Evolutionary conservation across 2,113 vertebrate species (phyloP).

Genomic region (Hemichromis elongatus): DNA sequence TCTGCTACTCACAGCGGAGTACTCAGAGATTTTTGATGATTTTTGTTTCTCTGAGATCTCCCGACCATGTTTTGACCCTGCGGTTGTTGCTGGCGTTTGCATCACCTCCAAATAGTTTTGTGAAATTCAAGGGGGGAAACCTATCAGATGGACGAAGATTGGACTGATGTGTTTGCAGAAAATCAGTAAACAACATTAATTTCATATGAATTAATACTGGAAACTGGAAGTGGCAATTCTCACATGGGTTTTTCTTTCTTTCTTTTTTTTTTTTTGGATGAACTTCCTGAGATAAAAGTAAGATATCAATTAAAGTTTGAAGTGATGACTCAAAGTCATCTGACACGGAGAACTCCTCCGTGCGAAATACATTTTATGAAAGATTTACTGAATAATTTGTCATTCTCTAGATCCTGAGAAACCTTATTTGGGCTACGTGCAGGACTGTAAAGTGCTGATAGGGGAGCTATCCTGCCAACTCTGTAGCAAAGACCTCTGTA

Average conservation of each 20-base stretch:
- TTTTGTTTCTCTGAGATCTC: conserved; percentile 65
- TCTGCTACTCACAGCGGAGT: conserved; percentile 40
- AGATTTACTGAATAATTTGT: conserved; percentile 23
- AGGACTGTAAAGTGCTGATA: conserved; percentile 1
- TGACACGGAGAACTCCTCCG: conserved; percentile 3
- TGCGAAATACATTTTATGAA: neutral
- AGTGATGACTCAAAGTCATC: conserved; percentile 38
- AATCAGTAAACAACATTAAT: conserved; percentile 72
- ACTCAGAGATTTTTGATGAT: conserved; percentile 60
- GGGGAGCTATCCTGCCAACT: neutral
- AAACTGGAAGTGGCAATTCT: conserved; percentile 55
- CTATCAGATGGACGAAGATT: conserved; percentile 61
- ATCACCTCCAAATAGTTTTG: conserved; percentile 68
- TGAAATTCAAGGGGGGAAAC: conserved; percentile 55
- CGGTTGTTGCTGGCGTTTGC: conserved; percentile 67
- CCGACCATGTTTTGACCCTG: conserved; percentile 57
- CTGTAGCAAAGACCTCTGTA: conserved; percentile 7
- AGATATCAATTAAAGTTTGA: conserved; percentile 38
- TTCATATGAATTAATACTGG: conserved; percentile 60
- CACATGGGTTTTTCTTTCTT: conserved; percentile 7
- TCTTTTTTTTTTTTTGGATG: neutral
- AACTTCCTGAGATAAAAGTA: conserved; percentile 33
- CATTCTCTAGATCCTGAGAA: conserved; percentile 17
- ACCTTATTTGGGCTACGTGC: neutral
- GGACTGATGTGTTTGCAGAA: conserved; percentile 65